Evolutionary conservation across 2,113 vertebrate species (phyloP).

Genomic region (Pteruthius melanotis): DNA sequence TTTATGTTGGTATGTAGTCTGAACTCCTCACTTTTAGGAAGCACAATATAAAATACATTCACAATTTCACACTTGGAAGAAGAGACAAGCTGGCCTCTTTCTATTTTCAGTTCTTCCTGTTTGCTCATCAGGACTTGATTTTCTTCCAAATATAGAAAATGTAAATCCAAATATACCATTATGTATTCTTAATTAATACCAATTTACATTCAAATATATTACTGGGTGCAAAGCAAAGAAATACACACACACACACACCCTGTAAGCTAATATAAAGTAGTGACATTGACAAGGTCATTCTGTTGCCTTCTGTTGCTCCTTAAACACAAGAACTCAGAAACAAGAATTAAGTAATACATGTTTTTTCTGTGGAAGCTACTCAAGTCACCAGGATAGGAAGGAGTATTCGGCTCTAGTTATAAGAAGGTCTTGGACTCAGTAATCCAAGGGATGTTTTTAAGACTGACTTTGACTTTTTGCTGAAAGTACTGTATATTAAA

Average conservation of each 20-base stretch:
- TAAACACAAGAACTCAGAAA: neutral
- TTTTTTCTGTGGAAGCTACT: neutral
- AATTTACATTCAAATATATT: neutral
- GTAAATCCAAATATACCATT: neutral
- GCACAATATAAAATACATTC: neutral
- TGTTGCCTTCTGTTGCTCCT: neutral
- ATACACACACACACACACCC: rapidly evolving
- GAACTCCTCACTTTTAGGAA: neutral
- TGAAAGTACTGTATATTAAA: neutral
- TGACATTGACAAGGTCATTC: neutral
- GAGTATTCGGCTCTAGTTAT: neutral
- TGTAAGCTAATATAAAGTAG: neutral
- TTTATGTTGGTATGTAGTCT: neutral
- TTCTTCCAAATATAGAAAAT: constrained; percentile 7
- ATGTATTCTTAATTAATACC: neutral
- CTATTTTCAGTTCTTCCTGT: constrained; percentile 6
- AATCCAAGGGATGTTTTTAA: neutral
- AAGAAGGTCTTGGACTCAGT: neutral
- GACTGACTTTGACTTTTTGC: neutral
- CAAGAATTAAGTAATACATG: neutral
- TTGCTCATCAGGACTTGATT: neutral
- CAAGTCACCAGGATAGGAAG: neutral
- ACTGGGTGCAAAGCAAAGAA: neutral
- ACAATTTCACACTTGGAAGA: neutral
- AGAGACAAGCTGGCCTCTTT: neutral